A percentile compares a stretch with the other conserved stretches of the same genome.
phyloP scores from a whole-genome alignment of 2,888 invertebrate genomes.

The Tinea pellionella region DNA sequence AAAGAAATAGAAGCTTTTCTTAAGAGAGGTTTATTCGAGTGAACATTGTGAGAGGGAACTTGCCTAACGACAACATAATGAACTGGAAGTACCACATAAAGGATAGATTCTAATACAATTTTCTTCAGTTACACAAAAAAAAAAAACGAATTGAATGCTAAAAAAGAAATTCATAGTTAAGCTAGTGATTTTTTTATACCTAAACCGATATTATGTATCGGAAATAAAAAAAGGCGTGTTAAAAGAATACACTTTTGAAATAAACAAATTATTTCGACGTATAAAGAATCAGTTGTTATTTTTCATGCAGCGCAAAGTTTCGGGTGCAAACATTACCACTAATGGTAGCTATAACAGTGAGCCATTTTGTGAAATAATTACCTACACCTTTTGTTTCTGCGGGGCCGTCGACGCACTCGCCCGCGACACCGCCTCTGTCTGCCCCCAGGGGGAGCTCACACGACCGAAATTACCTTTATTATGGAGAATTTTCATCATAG shows the following conservation, averaged over 20 bases:
- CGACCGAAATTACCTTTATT: conserved; percentile 12
- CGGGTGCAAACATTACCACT: conserved; percentile 38
- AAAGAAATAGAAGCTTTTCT: background rate
- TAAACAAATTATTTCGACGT: conserved; percentile 16
- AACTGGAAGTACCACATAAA: background rate
- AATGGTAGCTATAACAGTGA: conserved; percentile 29
- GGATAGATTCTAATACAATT: background rate
- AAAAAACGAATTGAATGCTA: too few relatives aligned
- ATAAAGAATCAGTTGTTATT: conserved; percentile 44
- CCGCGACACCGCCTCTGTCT: conserved; percentile 4
- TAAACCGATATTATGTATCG: too few relatives aligned
- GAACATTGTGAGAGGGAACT: background rate
- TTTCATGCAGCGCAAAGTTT: conserved; percentile 31
- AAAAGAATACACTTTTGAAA: background rate
- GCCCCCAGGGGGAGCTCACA: conserved; percentile 3
- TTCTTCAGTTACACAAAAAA: background rate
- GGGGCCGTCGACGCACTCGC: background rate
- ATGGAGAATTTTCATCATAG: conserved; percentile 8
- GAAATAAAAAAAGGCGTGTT: background rate
- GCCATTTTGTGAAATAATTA: conserved; percentile 36
- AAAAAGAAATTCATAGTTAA: too few relatives aligned
- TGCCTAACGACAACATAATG: background rate
- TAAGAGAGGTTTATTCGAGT: background rate
- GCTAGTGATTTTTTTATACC: too few relatives aligned
- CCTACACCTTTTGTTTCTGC: conserved; percentile 27